Evolutionary conservation across 2,797 vertebrate genomes (phyloP), one percentile per base, ranked within the genome.

Genomic region (Ptychadena robeensis): DNA sequence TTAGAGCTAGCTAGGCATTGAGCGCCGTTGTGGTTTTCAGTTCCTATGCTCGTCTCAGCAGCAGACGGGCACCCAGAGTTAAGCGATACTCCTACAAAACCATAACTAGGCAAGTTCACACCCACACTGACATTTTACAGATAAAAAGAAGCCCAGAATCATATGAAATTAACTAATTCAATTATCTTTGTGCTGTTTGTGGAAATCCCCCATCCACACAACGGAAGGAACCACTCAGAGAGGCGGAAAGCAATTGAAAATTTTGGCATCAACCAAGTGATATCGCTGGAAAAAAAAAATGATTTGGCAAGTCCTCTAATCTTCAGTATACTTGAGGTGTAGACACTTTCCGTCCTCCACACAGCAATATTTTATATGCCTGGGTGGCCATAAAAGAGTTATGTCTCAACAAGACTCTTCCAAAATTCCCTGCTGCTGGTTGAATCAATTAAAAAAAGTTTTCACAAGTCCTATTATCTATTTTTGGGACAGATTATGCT

Each of bases 141-240:
- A 64, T 64, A 10, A 64, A 30, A 15, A 53, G 40, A 15, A 53
- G 40, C 40, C 14, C 18, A 9, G 44, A 53, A 53, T 53, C 44
- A 53, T 53, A 22, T 22, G 40, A 53, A 53, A 53, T 22, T 53
- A 4, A 22, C 15, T n/a, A 22, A 53, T 53, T 53, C 22, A 53
- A 61, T 61, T n/a, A 59, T 59, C 57, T 8, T 9, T 10, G 59
- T 61, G 7, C 59, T 61, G 59, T 61, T 25, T 25, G 72, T 63
- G 73, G 73, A 75, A 75, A 75, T 75, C 57, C 73, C 72, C 71
- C 2, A 15, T 32, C 57, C 8, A 35, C 34, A 35, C 14, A 27
- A 5, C 22, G 32, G 57, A 63, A 59, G 73, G 34, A 69, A 63
- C 35, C 28, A 28, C 53, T 35, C 30, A 35, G 44, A 4, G 25